These are phyloP conservation scores for Drosophila ohnishii DNA, from an alignment of 1,140 invertebrate species.

Conservation along the genomic window DNA sequence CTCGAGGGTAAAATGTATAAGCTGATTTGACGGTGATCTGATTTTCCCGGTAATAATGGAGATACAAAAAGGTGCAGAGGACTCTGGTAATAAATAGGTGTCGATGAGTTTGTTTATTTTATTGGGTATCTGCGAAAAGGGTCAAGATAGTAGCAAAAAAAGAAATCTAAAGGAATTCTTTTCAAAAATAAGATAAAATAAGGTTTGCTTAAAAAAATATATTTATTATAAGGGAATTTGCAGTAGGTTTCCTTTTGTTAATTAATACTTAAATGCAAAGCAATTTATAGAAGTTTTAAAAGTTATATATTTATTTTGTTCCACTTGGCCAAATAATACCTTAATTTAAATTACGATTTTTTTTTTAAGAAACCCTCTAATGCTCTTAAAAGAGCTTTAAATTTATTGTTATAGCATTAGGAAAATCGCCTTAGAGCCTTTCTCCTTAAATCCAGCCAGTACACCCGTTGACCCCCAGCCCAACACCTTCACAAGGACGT, in stretches of 20 bases:
- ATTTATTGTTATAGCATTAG: not conserved
- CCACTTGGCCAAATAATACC: not conserved
- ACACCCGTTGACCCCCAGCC: not conserved
- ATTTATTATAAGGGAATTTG: not conserved
- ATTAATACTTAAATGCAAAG: not conserved
- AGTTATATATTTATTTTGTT: not conserved
- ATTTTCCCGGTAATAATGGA: constrained; percentile 5
- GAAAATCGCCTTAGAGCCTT: not conserved
- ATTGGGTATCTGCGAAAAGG: not conserved
- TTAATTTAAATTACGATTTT: not conserved
- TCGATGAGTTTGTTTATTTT: constrained; percentile 8
- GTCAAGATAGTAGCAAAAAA: not conserved
- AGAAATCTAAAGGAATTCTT: not conserved
- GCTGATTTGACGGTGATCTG: constrained; percentile 9
- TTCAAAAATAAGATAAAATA: not conserved
- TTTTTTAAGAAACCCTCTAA: not conserved
- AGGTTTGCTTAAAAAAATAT: not conserved
- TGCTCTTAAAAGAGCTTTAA: not conserved
- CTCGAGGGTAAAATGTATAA: constrained; percentile 19
- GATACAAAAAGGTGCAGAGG: constrained; percentile 1
- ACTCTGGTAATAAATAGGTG: constrained; percentile 14
- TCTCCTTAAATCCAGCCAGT: not conserved
- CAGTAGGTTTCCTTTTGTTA: too few relatives aligned
- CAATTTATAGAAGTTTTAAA: not conserved
- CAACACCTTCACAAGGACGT: not conserved